Conservation (phyloP, 2,113 vertebrate species). For the Serinus canaria region DNA sequence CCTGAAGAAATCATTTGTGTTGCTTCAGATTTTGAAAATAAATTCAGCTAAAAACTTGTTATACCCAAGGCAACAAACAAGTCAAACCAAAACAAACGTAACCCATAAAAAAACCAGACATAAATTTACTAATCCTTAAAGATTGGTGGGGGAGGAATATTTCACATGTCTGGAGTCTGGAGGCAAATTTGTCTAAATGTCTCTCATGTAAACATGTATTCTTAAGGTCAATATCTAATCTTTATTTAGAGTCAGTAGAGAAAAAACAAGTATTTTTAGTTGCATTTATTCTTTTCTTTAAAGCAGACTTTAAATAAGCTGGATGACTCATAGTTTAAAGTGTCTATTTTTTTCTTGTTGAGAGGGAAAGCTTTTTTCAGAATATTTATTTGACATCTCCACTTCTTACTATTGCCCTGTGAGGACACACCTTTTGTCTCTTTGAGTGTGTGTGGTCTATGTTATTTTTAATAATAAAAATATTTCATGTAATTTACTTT, state of each 20-base stretch:
- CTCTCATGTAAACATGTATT: not conserved
- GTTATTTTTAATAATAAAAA: not conserved
- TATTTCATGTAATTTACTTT: not conserved
- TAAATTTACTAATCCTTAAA: not conserved
- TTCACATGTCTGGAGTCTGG: not conserved
- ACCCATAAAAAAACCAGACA: not conserved
- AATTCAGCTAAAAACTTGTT: not conserved
- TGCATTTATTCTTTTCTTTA: not conserved
- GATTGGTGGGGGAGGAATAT: not conserved
- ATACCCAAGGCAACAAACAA: not conserved
- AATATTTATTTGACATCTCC: not conserved
- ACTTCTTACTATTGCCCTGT: not conserved
- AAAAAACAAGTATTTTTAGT: not conserved
- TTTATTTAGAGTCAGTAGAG: not conserved
- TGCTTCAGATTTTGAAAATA: not conserved
- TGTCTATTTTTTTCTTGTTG: not conserved
- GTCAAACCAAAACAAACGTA: not conserved
- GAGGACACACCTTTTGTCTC: accelerated
- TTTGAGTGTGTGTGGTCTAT: not conserved
- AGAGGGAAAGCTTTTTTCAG: not conserved
- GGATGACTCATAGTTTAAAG: not conserved
- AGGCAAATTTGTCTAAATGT: not conserved
- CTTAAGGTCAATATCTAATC: not conserved
- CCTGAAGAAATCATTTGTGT: not conserved
- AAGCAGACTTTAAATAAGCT: not conserved